These are phyloP conservation scores for Pipistrellus pipistrellus DNA, from an alignment of 2,797 vertebrate species.

Conservation along the genomic window DNA sequence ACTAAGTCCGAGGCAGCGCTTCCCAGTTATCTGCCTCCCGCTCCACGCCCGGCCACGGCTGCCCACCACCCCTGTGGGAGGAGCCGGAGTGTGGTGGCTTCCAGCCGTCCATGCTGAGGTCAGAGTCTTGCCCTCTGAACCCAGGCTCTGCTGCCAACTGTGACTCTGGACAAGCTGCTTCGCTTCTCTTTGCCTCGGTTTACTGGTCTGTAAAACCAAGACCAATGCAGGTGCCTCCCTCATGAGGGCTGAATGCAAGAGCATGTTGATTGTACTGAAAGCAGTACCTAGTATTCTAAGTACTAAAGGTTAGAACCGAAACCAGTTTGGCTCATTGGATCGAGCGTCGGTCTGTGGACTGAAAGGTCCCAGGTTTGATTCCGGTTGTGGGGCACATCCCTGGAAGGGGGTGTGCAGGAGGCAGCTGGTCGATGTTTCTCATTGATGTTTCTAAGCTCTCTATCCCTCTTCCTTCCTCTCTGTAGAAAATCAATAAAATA, in stretches of 20 bases:
- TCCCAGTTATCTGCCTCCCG: not conserved
- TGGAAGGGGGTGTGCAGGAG: no score
- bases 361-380: no score
- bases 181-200: conserved; percentile 56
- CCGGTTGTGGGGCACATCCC: no score
- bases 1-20: not conserved
- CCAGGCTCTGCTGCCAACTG: not conserved
- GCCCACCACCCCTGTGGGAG: not conserved
- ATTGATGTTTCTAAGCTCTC: no score
- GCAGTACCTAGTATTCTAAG: not conserved
- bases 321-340: no score
- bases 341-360: no score
- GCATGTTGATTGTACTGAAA: not conserved
- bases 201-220: conserved; percentile 40
- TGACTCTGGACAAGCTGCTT: not conserved
- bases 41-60: not conserved
- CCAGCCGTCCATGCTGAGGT: not conserved
- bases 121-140: not conserved
- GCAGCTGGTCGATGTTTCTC: no score
- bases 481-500: no score
- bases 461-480: no score
- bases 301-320: not conserved
- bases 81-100: not conserved
- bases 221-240: not conserved
- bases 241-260: not conserved